These are phyloP conservation scores for Venturia canescens DNA, from an alignment of 1,140 invertebrate species.

Conservation along the genomic window DNA sequence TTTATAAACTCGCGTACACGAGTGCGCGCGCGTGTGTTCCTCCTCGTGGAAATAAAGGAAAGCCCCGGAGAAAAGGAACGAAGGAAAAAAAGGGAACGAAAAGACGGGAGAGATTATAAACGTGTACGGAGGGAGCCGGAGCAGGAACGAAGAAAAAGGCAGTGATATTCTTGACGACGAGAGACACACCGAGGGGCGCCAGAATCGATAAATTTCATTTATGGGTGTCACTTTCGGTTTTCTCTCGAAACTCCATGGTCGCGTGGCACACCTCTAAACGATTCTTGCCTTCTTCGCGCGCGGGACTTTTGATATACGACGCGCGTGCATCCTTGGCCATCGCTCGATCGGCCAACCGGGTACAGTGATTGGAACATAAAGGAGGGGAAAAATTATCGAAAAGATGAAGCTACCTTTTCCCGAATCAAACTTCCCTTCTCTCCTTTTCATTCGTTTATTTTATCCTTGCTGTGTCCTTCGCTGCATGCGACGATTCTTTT, in stretches of 20 bases:
- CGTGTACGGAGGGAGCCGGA: conserved; percentile 15
- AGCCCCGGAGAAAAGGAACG: neutral
- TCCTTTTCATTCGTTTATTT: neutral
- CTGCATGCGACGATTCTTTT: too few species aligned
- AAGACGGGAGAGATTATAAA: conserved; percentile 19
- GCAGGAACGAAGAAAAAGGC: neutral
- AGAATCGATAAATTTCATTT: conserved; percentile 51
- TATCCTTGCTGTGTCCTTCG: too few species aligned
- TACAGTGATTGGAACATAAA: too few species aligned
- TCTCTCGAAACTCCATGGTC: conserved; percentile 64
- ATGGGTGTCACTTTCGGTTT: conserved; percentile 37
- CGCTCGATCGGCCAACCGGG: neutral
- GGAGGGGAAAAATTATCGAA: too few species aligned
- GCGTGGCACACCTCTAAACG: conserved; percentile 47
- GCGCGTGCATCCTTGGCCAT: neutral
- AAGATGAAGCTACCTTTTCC: too few species aligned
- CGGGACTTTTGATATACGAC: conserved; percentile 29
- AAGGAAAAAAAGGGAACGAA: neutral
- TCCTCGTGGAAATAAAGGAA: conserved; percentile 23
- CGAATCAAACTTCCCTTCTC: conserved; percentile 27
- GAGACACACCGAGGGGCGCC: conserved; percentile 39
- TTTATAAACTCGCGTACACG: conserved; percentile 12
- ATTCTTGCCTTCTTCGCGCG: neutral
- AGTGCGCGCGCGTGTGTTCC: neutral
- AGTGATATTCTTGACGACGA: too few species aligned